Conservation (phyloP, 2,888 invertebrate genomes). For the Allygus modestus region DNA sequence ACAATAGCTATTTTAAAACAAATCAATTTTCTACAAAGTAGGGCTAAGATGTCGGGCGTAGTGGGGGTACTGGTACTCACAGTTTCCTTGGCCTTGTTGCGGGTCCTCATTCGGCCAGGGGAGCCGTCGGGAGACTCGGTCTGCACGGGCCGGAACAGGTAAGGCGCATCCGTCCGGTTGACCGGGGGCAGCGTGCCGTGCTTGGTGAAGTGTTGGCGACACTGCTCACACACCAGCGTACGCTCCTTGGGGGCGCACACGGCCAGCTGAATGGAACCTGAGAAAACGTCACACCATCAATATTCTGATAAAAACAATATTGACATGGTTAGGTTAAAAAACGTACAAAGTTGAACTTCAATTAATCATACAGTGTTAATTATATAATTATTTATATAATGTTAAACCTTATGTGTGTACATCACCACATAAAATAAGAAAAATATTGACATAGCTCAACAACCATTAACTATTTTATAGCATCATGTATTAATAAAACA, state of each 20-base stretch:
- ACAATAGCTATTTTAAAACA: too few relatives aligned
- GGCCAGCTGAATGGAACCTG: conserved; percentile 81
- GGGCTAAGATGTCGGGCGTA: background rate
- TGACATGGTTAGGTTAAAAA: too few relatives aligned
- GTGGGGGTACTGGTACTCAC: conserved; percentile 72
- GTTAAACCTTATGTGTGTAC: too few relatives aligned
- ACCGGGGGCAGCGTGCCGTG: conserved; percentile 84
- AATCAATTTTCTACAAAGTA: too few relatives aligned
- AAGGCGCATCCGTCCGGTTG: conserved; percentile 70
- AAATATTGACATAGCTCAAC: too few relatives aligned
- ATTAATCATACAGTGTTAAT: too few relatives aligned
- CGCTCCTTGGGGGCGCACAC: conserved; percentile 78
- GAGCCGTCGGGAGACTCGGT: conserved; percentile 84
- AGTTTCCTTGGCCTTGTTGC: conserved; percentile 90
- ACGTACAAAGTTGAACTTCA: too few relatives aligned
- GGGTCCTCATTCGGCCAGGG: conserved; percentile 93
- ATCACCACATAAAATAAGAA: too few relatives aligned
- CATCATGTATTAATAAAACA: too few relatives aligned
- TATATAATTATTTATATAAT: too few relatives aligned
- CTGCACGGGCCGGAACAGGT: conserved; percentile 77
- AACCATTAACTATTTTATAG: too few relatives aligned
- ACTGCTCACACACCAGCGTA: conserved; percentile 85
- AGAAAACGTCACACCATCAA: background rate
- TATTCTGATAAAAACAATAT: too few relatives aligned
- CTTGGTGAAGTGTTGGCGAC: conserved; percentile 86